Percentiles rank a stretch among this genome's conserved stretches.
phyloP scores from a whole-genome alignment of 2,888 invertebrate genomes.

The Platycheirus albimanus region DNA sequence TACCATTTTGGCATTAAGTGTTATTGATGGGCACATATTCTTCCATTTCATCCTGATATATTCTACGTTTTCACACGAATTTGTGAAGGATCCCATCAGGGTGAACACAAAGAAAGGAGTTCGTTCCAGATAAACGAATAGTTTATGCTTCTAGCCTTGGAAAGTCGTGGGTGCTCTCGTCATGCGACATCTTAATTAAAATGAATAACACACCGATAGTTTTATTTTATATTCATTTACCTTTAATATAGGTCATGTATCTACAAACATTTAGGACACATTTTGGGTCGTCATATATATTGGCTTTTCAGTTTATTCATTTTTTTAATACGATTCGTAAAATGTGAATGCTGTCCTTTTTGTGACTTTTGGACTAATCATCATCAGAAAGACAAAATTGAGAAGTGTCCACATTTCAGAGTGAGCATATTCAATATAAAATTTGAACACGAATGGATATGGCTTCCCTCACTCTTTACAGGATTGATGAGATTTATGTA shows the following conservation, averaged over 20 bases:
- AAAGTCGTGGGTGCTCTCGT: background rate
- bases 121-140: background rate
- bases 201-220: background rate
- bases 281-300: slow-evolving; percentile 19
- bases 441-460: background rate
- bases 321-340: background rate
- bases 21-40: slow-evolving; percentile 61
- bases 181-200: background rate
- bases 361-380: no score
- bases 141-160: background rate
- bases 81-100: background rate
- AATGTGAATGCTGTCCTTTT: background rate
- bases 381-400: no score
- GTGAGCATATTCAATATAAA: background rate
- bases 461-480: slow-evolving; percentile 28
- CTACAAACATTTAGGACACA: slow-evolving; percentile 8
- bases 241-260: slow-evolving; percentile 31
- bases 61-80: background rate
- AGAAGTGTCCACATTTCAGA: background rate
- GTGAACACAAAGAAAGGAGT: background rate
- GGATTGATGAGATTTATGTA: slow-evolving; percentile 12
- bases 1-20: slow-evolving; percentile 55
- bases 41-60: slow-evolving; percentile 29
- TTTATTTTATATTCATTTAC: background rate
- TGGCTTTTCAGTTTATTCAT: slow-evolving; percentile 4